Evolutionary conservation across 2,888 invertebrate genomes (phyloP), one percentile per base, ranked within the genome.

Genomic region (Folsomia manolachei): DNA sequence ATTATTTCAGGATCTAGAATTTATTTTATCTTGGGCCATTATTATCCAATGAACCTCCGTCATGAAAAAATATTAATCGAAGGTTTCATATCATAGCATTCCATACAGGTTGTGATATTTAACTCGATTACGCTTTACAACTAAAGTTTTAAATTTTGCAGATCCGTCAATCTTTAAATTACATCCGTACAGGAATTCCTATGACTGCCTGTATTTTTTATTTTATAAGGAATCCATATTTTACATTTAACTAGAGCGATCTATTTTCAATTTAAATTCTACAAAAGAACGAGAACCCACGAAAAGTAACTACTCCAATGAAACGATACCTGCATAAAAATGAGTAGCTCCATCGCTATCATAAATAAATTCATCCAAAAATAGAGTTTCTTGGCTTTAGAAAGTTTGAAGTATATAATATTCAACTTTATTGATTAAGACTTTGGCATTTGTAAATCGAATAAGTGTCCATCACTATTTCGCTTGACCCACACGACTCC

Each of bases 181-280:
- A n/a, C n/a, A n/a, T n/a, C n/a, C n/a, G n/a, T n/a, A n/a, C n/a
- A n/a, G n/a, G n/a, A n/a, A n/a, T n/a, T 56, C 18, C 21, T 19
- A 56, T 19, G 7, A 56, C 56, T n/a, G n/a, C n/a, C n/a, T n/a
- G n/a, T n/a, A n/a, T n/a, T n/a, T n/a, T n/a, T n/a, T n/a, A 56
- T 56, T 56, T 18, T 4, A 18, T 19, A 56, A 7, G 62, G 23
- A 62, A 62, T 23, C 21, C 62, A 62, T 62, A 23, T 62, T n/a
- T n/a, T n/a, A n/a, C n/a, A n/a, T n/a, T 7, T 62, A 14, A 23
- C 24, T 11, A 24, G 62, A 23, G 62, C 24, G 62, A 62, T 62
- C 24, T 62, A 62, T 62, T 62, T 62, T 62, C 14, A 62, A 62
- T 24, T 62, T 2, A 62, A 62, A 56, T 56, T 56, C 56, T 56